Evolutionary conservation across 2,113 vertebrate species (phyloP), one percentile per base, ranked within the genome.

Genomic region (Odontophorus gujanensis): DNA sequence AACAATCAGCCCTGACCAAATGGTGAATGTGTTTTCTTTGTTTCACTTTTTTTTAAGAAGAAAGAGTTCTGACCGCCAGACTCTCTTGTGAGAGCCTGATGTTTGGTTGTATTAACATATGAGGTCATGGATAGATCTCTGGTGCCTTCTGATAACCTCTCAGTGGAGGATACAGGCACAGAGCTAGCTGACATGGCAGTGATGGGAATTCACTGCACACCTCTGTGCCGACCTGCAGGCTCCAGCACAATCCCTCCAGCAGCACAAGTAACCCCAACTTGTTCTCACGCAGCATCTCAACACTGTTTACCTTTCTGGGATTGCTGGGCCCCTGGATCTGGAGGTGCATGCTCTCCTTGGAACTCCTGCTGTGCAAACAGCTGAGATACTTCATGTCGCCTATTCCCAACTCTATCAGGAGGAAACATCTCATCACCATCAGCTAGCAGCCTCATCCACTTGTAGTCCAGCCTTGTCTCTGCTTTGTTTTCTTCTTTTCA

Each of bases 401-500:
- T 9, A 72, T 38, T 47, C 61, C 32, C 45, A 74, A 13, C 17
- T 19, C 51, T 79, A 43, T 26, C 47, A 82, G 72, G 36, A 87
- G 36, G 36, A 81, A 87, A 50, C 12, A 48, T 36, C 48, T 82
- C 81, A 68, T 53, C 53, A 36, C 53, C 0, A 0, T 57, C 69
- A 87, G 38, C 34, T 15, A 7, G 17, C 80, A 86, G 48, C 58
- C 32, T 72, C 83, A 81, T 65, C 75, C 68, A 4, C 32, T 20
- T 73, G 53, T 58, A 93, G 81, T 81, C 40, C 88, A 96, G 69
- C 77, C 89, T 89, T 40, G 16, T 61, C 81, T 45, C 48, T 79
- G 58, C 43, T 85, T 88, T 93, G 86, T 95, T 96, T 96, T n/a
- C 69, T 75, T 61, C 92, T 92, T 80, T 83, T 94, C 95, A 91